These are phyloP conservation scores for Salvelinus alpinus DNA, from an alignment of 2,113 vertebrate genomes.

Conservation along the genomic window DNA sequence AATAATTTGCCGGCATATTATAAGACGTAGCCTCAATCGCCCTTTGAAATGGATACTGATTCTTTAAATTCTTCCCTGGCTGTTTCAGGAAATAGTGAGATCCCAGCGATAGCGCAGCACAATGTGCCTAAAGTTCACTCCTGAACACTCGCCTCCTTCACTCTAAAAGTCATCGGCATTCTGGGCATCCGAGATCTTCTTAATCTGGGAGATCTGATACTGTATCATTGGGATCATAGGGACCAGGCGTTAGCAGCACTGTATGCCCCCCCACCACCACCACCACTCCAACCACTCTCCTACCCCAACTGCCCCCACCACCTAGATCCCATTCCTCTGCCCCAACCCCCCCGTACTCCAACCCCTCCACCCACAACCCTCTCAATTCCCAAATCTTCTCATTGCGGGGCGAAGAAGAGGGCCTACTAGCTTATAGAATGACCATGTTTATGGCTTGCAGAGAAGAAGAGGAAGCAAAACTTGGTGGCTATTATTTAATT, in stretches of 20 bases:
- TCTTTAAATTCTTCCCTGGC: constrained; percentile 94
- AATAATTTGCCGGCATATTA: constrained; percentile 85
- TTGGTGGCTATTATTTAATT: constrained; percentile 74
- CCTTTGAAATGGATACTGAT: constrained; percentile 95
- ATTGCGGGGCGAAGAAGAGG: constrained; percentile 15
- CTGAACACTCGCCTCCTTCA: constrained; percentile 81
- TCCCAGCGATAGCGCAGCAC: constrained; percentile 86
- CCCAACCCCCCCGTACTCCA: no score
- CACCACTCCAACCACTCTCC: constrained; percentile 43
- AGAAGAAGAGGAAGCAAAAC: constrained; percentile 75
- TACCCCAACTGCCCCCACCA: background rate
- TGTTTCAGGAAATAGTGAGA: constrained; percentile 95
- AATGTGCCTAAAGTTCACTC: constrained; percentile 95
- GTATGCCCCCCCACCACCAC: background rate
- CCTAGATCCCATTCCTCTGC: background rate
- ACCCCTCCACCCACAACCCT: constrained; percentile 24
- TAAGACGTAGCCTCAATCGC: constrained; percentile 84
- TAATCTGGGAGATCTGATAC: constrained; percentile 89
- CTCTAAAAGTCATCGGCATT: constrained; percentile 87
- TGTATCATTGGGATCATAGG: constrained; percentile 71
- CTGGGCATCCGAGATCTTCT: constrained; percentile 79
- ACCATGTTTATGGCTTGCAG: constrained; percentile 78
- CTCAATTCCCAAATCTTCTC: constrained; percentile 44
- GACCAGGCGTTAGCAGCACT: background rate
- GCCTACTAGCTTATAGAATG: constrained; percentile 69